Evolutionary conservation across 2,113 vertebrate genomes (phyloP), one percentile per base, ranked within the genome.

Genomic region (Grus americana): DNA sequence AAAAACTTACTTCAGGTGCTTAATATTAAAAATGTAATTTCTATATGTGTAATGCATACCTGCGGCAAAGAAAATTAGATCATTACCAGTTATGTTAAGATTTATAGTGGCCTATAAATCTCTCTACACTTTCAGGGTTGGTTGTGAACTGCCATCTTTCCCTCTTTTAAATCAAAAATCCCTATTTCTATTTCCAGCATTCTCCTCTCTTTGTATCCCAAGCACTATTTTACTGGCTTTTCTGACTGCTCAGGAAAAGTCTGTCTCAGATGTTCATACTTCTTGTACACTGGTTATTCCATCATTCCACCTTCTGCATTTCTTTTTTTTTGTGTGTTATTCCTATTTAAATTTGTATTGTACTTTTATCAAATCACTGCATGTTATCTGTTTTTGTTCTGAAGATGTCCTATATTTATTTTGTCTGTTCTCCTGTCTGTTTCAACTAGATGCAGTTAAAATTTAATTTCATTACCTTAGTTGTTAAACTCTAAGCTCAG

Each of bases 31-130:
- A 95, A 58, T 38, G 5, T 27, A 21, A 42, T 80, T 88, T 79
- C 36, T 79, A 11, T 30, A 67, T 0, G 0, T 52, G 18, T 54
- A 44, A 50, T 62, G 29, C 1, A 2, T 63, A 57, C 18, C 36
- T 40, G 49, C 36, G 68, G 44, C 47, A 81, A 66, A 79, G 34
- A 67, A 57, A 68, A 75, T 47, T 27, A 57, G 13, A 52, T 36
- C 38, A 26, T 88, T 78, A 73, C 17, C 38, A 44, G 11, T 65
- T 65, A 49, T 16, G 10, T 71, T 49, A 54, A 42, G 57, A 49
- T 63, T 63, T 47, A 49, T 68, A 79, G 21, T 47, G 29, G 55
- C 36, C 38, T 62, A 21, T 62, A 50, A 50, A n/a, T 38, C 34
- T 62, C 29, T 42, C 21, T 74, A 24, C 5, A 15, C 12, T 88